A percentile compares a stretch with the other conserved stretches of the same genome.
Evolutionary conservation across 2,113 vertebrate genomes (phyloP).

Genomic region (Hucho hucho): DNA sequence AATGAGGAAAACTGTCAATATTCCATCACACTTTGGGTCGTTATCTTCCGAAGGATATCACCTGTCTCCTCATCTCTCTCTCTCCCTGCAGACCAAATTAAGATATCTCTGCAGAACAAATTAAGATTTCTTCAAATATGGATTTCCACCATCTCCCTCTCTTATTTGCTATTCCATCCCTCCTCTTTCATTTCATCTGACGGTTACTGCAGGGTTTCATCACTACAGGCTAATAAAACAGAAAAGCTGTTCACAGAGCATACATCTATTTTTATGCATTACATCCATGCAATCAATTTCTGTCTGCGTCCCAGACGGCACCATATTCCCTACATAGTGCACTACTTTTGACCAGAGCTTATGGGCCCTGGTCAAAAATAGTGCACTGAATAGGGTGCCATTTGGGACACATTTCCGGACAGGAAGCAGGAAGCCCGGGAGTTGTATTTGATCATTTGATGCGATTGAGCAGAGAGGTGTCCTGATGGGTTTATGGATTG

Average conservation of each 20-base stretch:
- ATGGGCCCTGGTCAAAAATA: no score
- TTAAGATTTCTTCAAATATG: conserved; percentile 8
- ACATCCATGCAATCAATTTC: not conserved
- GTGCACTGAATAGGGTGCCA: no score
- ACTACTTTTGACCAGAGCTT: no score
- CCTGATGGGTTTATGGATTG: conserved; percentile 17
- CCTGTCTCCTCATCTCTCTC: not conserved
- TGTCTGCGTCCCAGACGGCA: no score
- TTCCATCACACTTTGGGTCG: conserved; percentile 2
- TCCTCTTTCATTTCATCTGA: conserved; percentile 1
- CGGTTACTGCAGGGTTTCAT: not conserved
- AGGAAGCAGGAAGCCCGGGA: not conserved
- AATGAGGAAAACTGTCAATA: conserved; percentile 4
- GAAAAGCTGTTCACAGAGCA: not conserved
- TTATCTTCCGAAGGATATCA: conserved; percentile 13
- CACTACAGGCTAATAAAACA: conserved; percentile 6
- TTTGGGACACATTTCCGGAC: no score
- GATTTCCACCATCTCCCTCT: conserved; percentile 8
- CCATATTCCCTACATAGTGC: no score
- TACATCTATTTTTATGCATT: conserved; percentile 6
- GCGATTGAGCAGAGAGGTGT: not conserved
- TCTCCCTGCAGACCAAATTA: no score
- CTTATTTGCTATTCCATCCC: not conserved
- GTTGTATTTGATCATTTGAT: conserved; percentile 2
- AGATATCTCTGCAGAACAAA: no score